These are phyloP conservation scores for Tiphia femorata DNA, from an alignment of 2,888 invertebrate genomes.

Conservation along the genomic window DNA sequence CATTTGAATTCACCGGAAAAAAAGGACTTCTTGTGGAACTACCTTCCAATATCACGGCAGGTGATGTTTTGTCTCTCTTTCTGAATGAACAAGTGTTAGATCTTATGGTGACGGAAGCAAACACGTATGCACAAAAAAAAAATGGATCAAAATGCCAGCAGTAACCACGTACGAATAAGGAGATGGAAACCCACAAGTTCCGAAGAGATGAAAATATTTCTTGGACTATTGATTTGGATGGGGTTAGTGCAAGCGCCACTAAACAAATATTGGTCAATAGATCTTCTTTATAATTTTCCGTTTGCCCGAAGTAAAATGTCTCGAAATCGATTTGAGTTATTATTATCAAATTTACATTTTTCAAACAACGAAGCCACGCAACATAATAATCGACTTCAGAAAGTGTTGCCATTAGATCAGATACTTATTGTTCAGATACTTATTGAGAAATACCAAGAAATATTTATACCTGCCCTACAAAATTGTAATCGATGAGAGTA, in stretches of 20 bases:
- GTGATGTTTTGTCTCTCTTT: constrained; percentile 17
- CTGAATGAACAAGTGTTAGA: constrained; percentile 21
- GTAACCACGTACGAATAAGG: constrained; percentile 25
- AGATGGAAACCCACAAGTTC: constrained; percentile 37
- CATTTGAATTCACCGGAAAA: constrained; percentile 21
- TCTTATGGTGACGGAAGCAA: constrained; percentile 23
- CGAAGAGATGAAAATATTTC: constrained; percentile 38
- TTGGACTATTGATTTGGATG: constrained; percentile 37
- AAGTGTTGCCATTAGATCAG: constrained; percentile 25
- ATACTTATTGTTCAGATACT: constrained; percentile 26
- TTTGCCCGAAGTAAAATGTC: too few relatives aligned
- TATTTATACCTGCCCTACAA: constrained; percentile 34
- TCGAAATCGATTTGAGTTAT: constrained; percentile 36
- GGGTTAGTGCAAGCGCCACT: constrained; percentile 28
- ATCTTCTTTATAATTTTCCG: constrained; percentile 28
- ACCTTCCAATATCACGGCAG: constrained; percentile 8
- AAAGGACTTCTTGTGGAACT: constrained; percentile 26
- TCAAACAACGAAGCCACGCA: constrained; percentile 24
- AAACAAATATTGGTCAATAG: constrained; percentile 29
- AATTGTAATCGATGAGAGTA: constrained; percentile 41
- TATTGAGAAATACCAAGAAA: constrained; percentile 23
- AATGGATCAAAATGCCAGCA: constrained; percentile 16
- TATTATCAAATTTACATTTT: constrained; percentile 25
- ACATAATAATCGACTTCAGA: constrained; percentile 20
- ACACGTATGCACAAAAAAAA: constrained; percentile 35